Evolutionary conservation across 2,888 invertebrate species (phyloP).

Genomic region (Oscheius sp.): DNA sequence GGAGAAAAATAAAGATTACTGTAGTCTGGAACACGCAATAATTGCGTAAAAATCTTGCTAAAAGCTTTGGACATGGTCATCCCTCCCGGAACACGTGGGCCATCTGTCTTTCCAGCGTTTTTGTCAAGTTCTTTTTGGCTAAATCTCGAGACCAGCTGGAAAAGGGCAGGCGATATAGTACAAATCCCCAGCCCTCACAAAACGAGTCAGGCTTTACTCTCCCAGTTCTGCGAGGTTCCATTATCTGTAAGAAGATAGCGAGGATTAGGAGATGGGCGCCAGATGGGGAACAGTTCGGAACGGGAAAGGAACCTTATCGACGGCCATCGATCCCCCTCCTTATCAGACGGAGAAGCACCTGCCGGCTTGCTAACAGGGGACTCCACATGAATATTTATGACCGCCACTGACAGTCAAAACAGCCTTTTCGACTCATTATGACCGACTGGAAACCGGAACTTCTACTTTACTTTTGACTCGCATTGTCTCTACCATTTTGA

Average conservation of each 20-base stretch:
- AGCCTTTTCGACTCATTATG: constrained; percentile 14
- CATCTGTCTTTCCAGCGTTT: constrained; percentile 32
- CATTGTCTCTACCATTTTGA: too few relatives aligned
- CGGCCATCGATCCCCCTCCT: constrained; percentile 31
- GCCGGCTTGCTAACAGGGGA: constrained; percentile 29
- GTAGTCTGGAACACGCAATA: neutral
- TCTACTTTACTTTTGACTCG: neutral
- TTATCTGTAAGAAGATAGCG: constrained; percentile 1
- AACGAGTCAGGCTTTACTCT: constrained; percentile 21
- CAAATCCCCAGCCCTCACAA: too few relatives aligned
- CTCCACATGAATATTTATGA: constrained; percentile 35
- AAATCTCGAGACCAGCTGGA: too few relatives aligned
- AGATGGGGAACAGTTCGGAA: constrained; percentile 28
- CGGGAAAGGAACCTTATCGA: neutral
- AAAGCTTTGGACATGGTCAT: neutral
- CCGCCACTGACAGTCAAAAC: constrained; percentile 30
- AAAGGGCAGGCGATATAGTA: too few relatives aligned
- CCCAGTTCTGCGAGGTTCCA: neutral
- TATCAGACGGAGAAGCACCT: constrained; percentile 12
- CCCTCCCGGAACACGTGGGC: neutral
- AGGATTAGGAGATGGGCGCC: neutral
- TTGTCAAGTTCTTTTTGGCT: neutral
- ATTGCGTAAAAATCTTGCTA: too few relatives aligned
- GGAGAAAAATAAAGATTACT: neutral
- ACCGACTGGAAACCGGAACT: neutral